Conservation (phyloP, 1,140 invertebrate species). For the Bathynomus jamesi region DNA sequence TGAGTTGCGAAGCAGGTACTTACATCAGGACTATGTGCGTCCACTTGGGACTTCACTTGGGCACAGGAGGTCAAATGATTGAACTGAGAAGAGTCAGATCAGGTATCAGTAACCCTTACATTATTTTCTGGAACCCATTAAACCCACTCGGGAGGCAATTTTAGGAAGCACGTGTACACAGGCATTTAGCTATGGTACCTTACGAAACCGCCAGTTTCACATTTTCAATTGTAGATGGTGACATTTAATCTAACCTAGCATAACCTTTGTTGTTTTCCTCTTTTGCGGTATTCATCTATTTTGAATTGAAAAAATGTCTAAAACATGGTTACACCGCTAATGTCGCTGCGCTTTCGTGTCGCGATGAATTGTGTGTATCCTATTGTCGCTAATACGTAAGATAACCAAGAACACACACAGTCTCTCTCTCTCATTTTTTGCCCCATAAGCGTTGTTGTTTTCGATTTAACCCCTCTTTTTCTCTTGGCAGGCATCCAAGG, state of each 20-base stretch:
- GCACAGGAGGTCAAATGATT: slow-evolving; percentile 96
- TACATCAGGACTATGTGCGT: slow-evolving; percentile 98
- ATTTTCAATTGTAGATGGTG: too few species aligned
- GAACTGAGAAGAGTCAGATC: slow-evolving; percentile 90
- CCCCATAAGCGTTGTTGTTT: too few species aligned
- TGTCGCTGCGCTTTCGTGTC: too few species aligned
- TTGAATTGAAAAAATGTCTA: too few species aligned
- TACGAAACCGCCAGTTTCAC: background rate
- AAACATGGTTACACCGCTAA: too few species aligned
- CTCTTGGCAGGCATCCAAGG: slow-evolving; percentile 56
- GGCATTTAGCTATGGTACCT: background rate
- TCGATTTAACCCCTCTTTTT: too few species aligned
- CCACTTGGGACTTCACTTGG: slow-evolving; percentile 88
- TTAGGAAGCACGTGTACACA: background rate
- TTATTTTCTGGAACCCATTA: background rate
- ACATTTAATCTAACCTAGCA: too few species aligned
- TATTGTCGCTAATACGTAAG: too few species aligned
- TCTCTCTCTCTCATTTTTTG: too few species aligned
- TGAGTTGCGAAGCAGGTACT: slow-evolving; percentile 96
- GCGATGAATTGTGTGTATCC: too few species aligned
- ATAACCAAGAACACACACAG: too few species aligned
- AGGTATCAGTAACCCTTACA: slow-evolving; percentile 45
- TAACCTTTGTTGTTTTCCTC: background rate
- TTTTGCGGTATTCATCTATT: too few species aligned
- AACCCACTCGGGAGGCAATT: background rate